Evolutionary conservation across 2,113 vertebrate genomes (phyloP), one percentile per base, ranked within the genome.

Genomic region (Phylloscopus trochilus): DNA sequence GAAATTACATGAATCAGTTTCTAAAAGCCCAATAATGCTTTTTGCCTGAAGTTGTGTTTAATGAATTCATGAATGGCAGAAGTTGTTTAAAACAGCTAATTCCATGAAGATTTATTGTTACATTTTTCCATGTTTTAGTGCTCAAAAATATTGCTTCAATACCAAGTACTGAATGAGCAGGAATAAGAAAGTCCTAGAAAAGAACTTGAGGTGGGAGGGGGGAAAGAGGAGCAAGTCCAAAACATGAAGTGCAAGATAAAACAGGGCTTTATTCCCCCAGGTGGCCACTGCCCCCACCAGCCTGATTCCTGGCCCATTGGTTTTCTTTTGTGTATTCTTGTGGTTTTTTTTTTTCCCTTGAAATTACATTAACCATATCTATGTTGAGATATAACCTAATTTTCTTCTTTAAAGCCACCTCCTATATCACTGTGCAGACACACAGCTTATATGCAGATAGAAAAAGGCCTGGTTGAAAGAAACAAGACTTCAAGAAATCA

Each of bases 181-280:
- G 47, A 86, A 63, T 20, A 73, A 75, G 17, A 68, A 88, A 83
- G 21, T 67, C 35, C 59, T 44, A 80, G 60, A 46, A 70, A 44
- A 89, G 7, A 35, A 8, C 7, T 44, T 44, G 8, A 8, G 4
- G 4, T 7, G 3, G 30, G 3, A 7, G 8, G 9, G 10, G 6
- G 5, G 5, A 20, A 64, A 53, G 55, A 52, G 23, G 15, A 16
- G 12, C 63, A 67, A 43, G 5, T 11, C 26, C 37, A 28, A 86
- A 67, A 24, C 7, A 5, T 11, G 11, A 69, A 86, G 28, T 47
- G 6, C 15, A 62, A 58, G 20, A 44, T n/a, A 41, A 52, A 66
- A 8, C 9, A 66, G 39, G 15, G 19, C 24, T 72, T 15, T 15
- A 43, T 58, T 52, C 51, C 24, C n/a, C 51, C 2, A 2, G n/a